These are phyloP conservation scores for Lepidotrigona ventralis DNA, from an alignment of 1,140 invertebrate genomes.

Conservation along the genomic window DNA sequence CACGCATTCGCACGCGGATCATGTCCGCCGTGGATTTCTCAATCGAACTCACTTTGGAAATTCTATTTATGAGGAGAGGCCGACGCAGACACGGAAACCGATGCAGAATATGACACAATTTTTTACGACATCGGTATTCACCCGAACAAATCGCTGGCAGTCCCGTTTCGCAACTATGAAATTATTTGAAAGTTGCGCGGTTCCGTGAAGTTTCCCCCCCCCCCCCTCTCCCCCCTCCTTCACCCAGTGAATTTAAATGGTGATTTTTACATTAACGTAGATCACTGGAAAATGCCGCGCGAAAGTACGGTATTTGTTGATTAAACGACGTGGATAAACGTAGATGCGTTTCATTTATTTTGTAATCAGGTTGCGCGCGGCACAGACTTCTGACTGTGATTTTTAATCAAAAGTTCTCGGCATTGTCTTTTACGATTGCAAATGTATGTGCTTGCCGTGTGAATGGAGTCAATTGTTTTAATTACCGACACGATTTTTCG, in stretches of 20 bases:
- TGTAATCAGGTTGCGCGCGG: background rate
- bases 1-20: constrained; percentile 3
- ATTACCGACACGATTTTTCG: background rate
- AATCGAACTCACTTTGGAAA: background rate
- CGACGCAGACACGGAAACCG: background rate
- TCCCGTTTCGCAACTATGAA: background rate
- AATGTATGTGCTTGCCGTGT: background rate
- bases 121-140: background rate
- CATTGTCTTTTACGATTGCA: background rate
- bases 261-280: background rate
- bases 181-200: background rate
- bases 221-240: too few relatives aligned
- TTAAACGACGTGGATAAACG: too few relatives aligned
- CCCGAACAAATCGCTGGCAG: background rate
- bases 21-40: background rate
- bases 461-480: background rate
- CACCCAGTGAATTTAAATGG: background rate
- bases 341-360: background rate
- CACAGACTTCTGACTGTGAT: too few relatives aligned
- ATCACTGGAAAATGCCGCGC: background rate
- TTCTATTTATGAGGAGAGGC: background rate
- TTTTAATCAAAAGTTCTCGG: background rate
- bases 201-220: too few relatives aligned
- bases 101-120: background rate
- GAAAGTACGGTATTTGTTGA: too few relatives aligned